Base-by-base conservation (phyloP, 2,797 vertebrate genomes). In the Echeneis naucrates region DNA sequence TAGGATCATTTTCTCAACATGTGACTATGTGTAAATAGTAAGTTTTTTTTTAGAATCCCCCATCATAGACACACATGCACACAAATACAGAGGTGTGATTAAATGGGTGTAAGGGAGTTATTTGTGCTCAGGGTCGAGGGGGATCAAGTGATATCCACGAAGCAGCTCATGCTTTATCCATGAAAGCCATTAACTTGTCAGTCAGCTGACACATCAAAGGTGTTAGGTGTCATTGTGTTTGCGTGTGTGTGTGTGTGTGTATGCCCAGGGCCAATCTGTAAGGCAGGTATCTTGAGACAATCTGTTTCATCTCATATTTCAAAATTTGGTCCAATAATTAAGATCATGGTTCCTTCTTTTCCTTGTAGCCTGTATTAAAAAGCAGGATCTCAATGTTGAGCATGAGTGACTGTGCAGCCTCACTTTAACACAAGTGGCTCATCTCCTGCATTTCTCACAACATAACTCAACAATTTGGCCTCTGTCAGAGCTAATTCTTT, bases 141-240 rank as follows among this genome's bases (percentile, higher is more conserved):
- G 58, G 90, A 89, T 92, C 89, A 84, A 90, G 87, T 90, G 87
- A 90, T 89, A 66, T 55, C 54, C 68, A 37, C 73, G 84, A 86
- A 84, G 81, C 73, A 56, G 57, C 71, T 83, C 85, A 90, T 94
- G 86, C 69, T 80, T 93, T 87, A 93, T 90, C 85, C 82, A 94
- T 89, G 89, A 87, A 56, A 69, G 67, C 66, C 68, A 92, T 91
- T 92, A 92, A 77, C 35, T 14, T 82, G 92, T 89, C 86, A 81
- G 72, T 87, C 78, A 83, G 21, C 4, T 24, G 58, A 65, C 44
- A 60, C 77, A 51, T 33, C 71, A 51, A 40, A 60, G 88, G 90
- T 88, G 85, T 92, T 78, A 37, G 54, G 47, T 91, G 57, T 88
- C 23, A 2, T 19, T 52, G 32, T 76, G 53, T 16, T 4, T 45